Evolutionary conservation across 2,888 invertebrate species (phyloP).

Genomic region (Sisyra nigra): DNA sequence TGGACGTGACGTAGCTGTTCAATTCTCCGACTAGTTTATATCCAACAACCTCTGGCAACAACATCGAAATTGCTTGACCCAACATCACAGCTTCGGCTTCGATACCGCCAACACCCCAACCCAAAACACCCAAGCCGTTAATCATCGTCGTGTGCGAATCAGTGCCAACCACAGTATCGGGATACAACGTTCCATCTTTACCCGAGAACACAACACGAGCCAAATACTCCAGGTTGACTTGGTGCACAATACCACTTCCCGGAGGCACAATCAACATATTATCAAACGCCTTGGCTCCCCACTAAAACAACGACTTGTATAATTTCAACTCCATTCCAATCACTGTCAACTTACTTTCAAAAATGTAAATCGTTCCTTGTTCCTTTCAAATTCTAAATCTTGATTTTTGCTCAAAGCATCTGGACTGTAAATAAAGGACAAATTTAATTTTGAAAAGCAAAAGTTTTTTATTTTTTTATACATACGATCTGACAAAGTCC

Average conservation of each 20-base stretch:
- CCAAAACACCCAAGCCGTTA: conserved; percentile 88
- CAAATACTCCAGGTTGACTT: conserved; percentile 92
- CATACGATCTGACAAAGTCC: conserved; percentile 66
- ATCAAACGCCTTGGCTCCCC: conserved; percentile 90
- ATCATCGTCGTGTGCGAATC: conserved; percentile 99
- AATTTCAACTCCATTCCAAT: too few species aligned
- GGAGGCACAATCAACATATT: conserved; percentile 97
- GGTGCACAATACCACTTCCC: conserved; percentile 96
- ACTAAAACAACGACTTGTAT: conserved; percentile 45
- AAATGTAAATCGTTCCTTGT: conserved; percentile 89
- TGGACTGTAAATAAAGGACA: conserved; percentile 34
- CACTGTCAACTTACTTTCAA: conserved; percentile 81
- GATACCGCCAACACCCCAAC: conserved; percentile 93
- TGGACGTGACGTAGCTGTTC: conserved; percentile 76
- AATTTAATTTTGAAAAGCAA: conserved; percentile 4
- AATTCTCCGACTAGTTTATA: conserved; percentile 74
- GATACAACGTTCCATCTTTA: conserved; percentile 41
- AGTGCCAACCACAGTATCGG: conserved; percentile 81
- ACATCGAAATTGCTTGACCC: conserved; percentile 93
- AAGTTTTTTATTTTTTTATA: conserved; percentile 6
- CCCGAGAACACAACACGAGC: conserved; percentile 76
- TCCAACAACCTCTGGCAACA: conserved; percentile 90
- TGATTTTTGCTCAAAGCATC: conserved; percentile 87
- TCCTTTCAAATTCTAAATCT: conserved; percentile 86
- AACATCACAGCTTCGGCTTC: conserved; percentile 99